phyloP scores from a whole-genome alignment of 1,140 invertebrate species.

The Meloidogyne floridensis region DNA sequence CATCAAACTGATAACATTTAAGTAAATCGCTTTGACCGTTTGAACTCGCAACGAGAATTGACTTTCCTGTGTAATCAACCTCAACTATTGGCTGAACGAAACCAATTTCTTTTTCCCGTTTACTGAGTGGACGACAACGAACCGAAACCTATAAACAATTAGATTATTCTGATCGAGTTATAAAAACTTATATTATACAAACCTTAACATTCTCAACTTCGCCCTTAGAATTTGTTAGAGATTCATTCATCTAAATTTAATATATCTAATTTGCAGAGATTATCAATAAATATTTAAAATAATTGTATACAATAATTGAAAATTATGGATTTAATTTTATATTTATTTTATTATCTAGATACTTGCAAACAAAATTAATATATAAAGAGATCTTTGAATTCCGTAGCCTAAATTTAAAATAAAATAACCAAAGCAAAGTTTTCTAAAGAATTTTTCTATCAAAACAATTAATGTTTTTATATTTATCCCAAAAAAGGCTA shows the following conservation, averaged over 20 bases:
- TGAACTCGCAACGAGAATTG: constrained; percentile 38
- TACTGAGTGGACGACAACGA: constrained; percentile 80
- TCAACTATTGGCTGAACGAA: constrained; percentile 74
- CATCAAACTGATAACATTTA: constrained; percentile 79
- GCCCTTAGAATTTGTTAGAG: neutral
- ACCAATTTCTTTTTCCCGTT: constrained; percentile 76
- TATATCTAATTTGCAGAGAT: neutral
- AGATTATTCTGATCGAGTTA: too few relatives aligned
- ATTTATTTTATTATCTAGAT: neutral
- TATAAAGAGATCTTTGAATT: neutral
- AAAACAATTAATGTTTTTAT: too few relatives aligned
- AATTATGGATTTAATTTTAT: neutral
- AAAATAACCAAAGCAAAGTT: too few relatives aligned
- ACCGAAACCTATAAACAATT: constrained; percentile 19
- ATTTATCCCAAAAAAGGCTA: neutral
- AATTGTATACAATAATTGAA: neutral
- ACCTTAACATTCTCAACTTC: constrained; percentile 9
- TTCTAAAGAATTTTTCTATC: too few relatives aligned
- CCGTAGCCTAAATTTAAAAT: neutral
- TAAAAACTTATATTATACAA: neutral
- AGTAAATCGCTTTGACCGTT: constrained; percentile 68
- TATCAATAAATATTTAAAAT: neutral
- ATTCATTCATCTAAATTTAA: neutral
- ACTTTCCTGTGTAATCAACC: constrained; percentile 65
- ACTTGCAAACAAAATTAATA: neutral